Evolutionary conservation across 2,797 vertebrate genomes (phyloP), one percentile per base, ranked within the genome.

Genomic region (Pseudomugil gertrudae): DNA sequence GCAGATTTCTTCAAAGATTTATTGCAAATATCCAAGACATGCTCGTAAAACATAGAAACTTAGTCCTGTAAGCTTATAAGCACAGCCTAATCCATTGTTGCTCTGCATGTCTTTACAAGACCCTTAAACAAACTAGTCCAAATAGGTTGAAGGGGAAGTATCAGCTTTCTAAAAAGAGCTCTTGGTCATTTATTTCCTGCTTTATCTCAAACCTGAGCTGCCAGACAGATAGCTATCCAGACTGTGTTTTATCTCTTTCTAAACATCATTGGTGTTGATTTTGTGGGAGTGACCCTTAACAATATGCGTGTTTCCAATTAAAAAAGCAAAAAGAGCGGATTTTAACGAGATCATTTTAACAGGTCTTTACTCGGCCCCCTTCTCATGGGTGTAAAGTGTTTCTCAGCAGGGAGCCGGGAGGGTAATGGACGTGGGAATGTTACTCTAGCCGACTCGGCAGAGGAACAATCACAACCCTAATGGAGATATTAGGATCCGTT

Each of bases 341-440:
- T 90, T 91, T 91, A 91, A 91, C 88, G 73, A 86, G 85, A 54
- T 43, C 11, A 57, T 79, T 82, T 89, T 79, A 88, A 66, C 60
- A 78, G 68, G 58, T 55, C 30, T 60, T 52, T 55, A 38, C 73
- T 83, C 75, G 51, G 43, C 83, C 87, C 65, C 71, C 53, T 55
- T 82, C 81, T 77, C 89, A 79, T 64, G 78, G 81, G 85, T 87
- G 84, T 89, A 91, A 92, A 85, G 84, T 71, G 75, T 69, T 81
- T 88, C 88, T 77, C 87, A 70, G 85, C 53, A 5, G 84, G 85
- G 55, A 69, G 68, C 33, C 5, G 47, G 74, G 57, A 5, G 63
- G 69, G 62, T 87, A 87, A 91, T 79, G 57, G 80, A 63, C 71
- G 83, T 75, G 83, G 77, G 82, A 86, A 82, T 19, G 55, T 72